Base-by-base conservation (phyloP, 1,140 invertebrate species). In the Octopus bimaculoides region DNA sequence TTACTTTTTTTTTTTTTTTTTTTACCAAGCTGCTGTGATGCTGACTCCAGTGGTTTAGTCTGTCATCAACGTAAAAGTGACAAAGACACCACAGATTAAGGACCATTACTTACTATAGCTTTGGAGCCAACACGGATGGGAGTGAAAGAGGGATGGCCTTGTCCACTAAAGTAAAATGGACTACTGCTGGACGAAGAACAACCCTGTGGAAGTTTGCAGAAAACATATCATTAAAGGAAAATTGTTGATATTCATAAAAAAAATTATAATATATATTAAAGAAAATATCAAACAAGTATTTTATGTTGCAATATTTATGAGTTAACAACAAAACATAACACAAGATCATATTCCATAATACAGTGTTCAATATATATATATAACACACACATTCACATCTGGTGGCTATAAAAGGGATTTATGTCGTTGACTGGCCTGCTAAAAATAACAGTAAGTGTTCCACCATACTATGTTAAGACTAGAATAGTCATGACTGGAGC, bases 91-190 rank as follows among this genome's bases (percentile, higher is more conserved):
- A 12, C 14, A 17, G 26, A 71, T n/a, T 71, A 20, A 12, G 66
- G 74, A 52, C 20, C 26, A 75, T 52, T 75, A 75, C 74, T 75
- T 75, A 75, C 74, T 6, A 53, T 53, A 53, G 74, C 74, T 53
- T 75, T 75, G 26, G 74, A 75, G 26, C 74, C 74, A 9, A 75
- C 41, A 17, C 74, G 17, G 26, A 75, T 52, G 17, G 74, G 74
- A 52, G 74, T 75, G 74, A 75, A 75, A 41, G 74, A 75, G 74
- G 74, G 74, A 75, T 75, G 74, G 7, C 74, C 74, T 53, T 75
- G 74, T 52, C 74, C 74, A 75, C 74, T 75, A 75, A 52, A 52
- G 74, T 52, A 52, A 75, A 75, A 75, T 53, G 74, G 74, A 75
- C 74, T 75, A 75, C 8, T 10, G 17, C 74, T 17, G 74, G 74